phyloP scores from a whole-genome alignment of 2,888 invertebrate species.

The Mystacides longicornis region DNA sequence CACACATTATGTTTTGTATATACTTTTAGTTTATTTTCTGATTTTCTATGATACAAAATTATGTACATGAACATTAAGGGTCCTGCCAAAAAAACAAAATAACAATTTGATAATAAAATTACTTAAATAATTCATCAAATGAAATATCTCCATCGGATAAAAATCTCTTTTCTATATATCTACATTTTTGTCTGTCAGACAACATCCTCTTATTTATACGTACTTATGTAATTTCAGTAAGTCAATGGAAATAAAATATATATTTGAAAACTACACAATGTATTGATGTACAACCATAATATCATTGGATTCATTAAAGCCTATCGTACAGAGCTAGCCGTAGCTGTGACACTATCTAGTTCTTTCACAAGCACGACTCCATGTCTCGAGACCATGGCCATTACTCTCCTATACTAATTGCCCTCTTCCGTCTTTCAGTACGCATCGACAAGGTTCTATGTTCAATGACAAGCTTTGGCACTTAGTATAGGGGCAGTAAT shows the following conservation, averaged over 20 bases:
- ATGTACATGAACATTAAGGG: slow-evolving; percentile 54
- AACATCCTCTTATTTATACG: slow-evolving; percentile 23
- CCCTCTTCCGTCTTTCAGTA: too few species aligned
- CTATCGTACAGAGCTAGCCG: slow-evolving; percentile 20
- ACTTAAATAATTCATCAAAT: slow-evolving; percentile 47
- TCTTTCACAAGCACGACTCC: too few species aligned
- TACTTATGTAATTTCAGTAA: slow-evolving; percentile 23
- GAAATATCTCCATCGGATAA: slow-evolving; percentile 32
- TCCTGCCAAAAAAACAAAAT: slow-evolving; percentile 54
- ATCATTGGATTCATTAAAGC: slow-evolving; percentile 25
- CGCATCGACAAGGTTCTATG: too few species aligned
- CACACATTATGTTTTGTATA: slow-evolving; percentile 48
- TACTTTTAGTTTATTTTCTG: slow-evolving; percentile 53
- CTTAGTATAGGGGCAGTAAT: too few species aligned
- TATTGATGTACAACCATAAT: slow-evolving; percentile 32
- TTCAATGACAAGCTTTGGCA: too few species aligned
- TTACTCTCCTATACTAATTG: too few species aligned
- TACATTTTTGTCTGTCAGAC: slow-evolving; percentile 17
- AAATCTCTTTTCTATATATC: slow-evolving; percentile 23
- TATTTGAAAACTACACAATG: slow-evolving; percentile 45
- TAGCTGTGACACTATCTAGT: too few species aligned
- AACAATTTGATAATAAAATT: slow-evolving; percentile 37
- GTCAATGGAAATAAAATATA: slow-evolving; percentile 27
- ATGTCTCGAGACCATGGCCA: too few species aligned
- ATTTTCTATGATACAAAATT: slow-evolving; percentile 52